A percentile compares a stretch with the other conserved stretches of the same genome.
Evolutionary conservation across 23 tunicate species (phyloP).

Genomic region (Trididemnum nubilum): DNA sequence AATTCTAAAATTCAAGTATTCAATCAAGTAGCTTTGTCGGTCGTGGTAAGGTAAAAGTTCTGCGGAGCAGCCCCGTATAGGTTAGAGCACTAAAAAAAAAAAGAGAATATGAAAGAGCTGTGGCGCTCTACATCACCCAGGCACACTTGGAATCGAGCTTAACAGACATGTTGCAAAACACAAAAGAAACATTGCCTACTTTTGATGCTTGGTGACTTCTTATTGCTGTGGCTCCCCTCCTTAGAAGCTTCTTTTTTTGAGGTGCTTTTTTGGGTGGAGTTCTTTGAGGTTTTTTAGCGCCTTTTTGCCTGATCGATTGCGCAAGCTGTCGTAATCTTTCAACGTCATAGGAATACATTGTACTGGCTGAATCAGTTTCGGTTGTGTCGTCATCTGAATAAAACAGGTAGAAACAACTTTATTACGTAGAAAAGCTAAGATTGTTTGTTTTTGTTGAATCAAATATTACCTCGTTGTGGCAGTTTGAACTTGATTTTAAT

Average conservation of each 20-base stretch:
- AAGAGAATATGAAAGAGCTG: no score
- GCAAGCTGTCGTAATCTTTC: conserved; percentile 83
- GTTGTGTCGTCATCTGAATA: conserved; percentile 62
- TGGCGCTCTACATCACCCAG: no score
- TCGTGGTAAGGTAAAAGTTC: background rate
- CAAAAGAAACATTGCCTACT: no score
- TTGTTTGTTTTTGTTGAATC: background rate
- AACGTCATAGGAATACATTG: conserved; percentile 92
- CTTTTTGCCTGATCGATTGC: conserved; percentile 69
- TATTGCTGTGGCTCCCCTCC: conserved; percentile 23
- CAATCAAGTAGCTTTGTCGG: no score
- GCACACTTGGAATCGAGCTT: no score
- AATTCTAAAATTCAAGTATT: no score
- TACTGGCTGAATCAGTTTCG: conserved; percentile 91
- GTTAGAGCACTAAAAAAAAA: background rate
- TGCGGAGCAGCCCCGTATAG: background rate
- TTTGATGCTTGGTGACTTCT: conserved; percentile 58
- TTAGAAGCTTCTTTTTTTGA: background rate
- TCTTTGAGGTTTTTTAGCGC: conserved; percentile 77
- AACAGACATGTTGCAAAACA: no score
- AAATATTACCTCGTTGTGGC: no score
- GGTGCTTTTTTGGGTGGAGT: conserved; percentile 29
- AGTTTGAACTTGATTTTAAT: no score
- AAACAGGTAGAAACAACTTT: no score
- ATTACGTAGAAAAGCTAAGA: no score